Evolutionary conservation across 1,140 invertebrate species (phyloP).

Genomic region (Diorhabda sublineata): DNA sequence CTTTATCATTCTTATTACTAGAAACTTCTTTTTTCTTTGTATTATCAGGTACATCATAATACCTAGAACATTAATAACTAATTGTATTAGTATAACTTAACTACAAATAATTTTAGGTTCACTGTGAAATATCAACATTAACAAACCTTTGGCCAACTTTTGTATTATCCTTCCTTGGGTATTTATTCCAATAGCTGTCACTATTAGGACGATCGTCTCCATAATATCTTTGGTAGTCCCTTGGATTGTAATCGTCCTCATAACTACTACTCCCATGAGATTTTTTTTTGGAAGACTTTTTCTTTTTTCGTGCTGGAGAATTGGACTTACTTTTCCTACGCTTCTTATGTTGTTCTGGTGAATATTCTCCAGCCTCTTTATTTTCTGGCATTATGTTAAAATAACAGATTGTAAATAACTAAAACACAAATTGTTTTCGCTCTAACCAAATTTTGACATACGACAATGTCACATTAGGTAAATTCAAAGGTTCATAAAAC

Average conservation of each 20-base stretch:
- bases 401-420: too few species aligned
- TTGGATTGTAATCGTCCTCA: constrained; percentile 2
- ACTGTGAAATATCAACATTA: background rate
- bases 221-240: constrained; percentile 41
- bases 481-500: too few species aligned
- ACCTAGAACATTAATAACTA: constrained; percentile 25
- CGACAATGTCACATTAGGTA: too few species aligned
- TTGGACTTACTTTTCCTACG: background rate
- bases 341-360: background rate
- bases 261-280: background rate
- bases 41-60: constrained; percentile 28
- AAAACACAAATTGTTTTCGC: too few species aligned
- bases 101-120: too few species aligned
- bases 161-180: constrained; percentile 41
- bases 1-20: constrained; percentile 14
- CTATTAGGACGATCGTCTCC: constrained; percentile 41
- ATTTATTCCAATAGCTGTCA: constrained; percentile 47
- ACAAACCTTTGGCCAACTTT: constrained; percentile 31
- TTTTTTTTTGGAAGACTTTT: constrained; percentile 5
- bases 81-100: too few species aligned
- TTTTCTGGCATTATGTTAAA: background rate
- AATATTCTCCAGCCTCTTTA: background rate
- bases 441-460: too few species aligned
- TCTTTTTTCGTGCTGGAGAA: background rate
- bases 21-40: constrained; percentile 21